Conservation (phyloP, 35 echinoderm and acorn worm species). For the Strongylocentrotus purpuratus region DNA sequence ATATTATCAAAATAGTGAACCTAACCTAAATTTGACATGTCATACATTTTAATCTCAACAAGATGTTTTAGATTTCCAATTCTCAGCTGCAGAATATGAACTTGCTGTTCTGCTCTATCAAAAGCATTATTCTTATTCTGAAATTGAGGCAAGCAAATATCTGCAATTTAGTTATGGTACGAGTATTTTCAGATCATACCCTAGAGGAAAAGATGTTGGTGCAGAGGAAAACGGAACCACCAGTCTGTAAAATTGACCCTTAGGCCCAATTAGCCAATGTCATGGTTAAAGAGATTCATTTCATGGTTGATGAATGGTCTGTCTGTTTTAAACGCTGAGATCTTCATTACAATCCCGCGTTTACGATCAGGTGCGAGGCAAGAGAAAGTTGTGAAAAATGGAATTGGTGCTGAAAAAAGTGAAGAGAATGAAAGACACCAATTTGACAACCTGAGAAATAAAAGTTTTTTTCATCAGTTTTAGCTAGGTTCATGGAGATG, state of each 20-base stretch:
- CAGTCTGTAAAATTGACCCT: conserved; percentile 1
- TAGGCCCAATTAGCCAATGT: not conserved
- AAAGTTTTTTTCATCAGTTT: too few species aligned
- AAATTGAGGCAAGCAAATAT: too few species aligned
- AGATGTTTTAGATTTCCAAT: too few species aligned
- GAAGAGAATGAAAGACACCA: not conserved
- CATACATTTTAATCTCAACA: too few species aligned
- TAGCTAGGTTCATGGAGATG: not conserved
- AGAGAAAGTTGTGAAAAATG: not conserved
- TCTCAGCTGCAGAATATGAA: too few species aligned
- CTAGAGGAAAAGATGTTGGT: not conserved
- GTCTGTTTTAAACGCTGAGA: not conserved
- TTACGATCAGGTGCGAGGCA: not conserved
- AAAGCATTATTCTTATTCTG: too few species aligned
- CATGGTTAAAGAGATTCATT: not conserved
- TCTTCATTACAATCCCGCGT: not conserved
- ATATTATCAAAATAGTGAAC: too few species aligned
- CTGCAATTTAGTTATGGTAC: too few species aligned
- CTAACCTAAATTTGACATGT: too few species aligned
- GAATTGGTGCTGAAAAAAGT: not conserved
- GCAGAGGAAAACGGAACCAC: not conserved
- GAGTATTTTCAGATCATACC: too few species aligned
- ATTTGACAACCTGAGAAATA: not conserved
- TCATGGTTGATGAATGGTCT: not conserved
- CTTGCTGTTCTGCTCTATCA: too few species aligned